Evolutionary conservation across 2,797 vertebrate genomes (phyloP).

Genomic region (Anniella stebbinsi): DNA sequence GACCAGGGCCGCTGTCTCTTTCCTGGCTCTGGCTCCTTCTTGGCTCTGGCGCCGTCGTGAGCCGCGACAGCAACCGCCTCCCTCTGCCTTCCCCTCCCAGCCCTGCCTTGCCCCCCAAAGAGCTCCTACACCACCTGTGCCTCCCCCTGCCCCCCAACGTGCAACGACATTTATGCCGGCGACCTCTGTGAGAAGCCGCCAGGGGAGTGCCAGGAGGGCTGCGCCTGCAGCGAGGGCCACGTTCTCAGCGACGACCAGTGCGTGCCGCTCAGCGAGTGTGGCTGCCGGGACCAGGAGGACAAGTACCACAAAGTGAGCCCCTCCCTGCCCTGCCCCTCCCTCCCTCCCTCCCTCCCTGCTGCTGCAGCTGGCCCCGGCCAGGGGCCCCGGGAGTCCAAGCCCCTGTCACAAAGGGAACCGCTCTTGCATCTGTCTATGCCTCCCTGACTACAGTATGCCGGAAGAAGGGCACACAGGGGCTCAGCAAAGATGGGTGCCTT

Average conservation of each 20-base stretch:
- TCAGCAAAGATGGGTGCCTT: no score
- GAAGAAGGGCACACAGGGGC: no score
- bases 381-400: background rate
- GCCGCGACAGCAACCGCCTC: background rate
- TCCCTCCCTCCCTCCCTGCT: background rate
- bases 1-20: background rate
- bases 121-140: conserved; percentile 83
- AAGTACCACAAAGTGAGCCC: conserved; percentile 79
- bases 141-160: conserved; percentile 84
- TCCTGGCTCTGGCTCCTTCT: background rate
- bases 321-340: no score
- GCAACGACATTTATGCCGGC: conserved; percentile 79
- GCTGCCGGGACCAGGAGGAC: conserved; percentile 83
- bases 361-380: background rate
- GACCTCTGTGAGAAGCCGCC: conserved; percentile 77
- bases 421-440: background rate
- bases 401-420: background rate
- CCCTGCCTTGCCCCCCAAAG: conserved; percentile 79
- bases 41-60: background rate
- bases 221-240: conserved; percentile 84
- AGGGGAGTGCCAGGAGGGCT: conserved; percentile 80
- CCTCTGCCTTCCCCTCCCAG: conserved; percentile 63
- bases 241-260: conserved; percentile 78
- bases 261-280: conserved; percentile 83
- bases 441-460: no score